phyloP scores from a whole-genome alignment of 2,888 invertebrate species.

The Epirrita christyi region DNA sequence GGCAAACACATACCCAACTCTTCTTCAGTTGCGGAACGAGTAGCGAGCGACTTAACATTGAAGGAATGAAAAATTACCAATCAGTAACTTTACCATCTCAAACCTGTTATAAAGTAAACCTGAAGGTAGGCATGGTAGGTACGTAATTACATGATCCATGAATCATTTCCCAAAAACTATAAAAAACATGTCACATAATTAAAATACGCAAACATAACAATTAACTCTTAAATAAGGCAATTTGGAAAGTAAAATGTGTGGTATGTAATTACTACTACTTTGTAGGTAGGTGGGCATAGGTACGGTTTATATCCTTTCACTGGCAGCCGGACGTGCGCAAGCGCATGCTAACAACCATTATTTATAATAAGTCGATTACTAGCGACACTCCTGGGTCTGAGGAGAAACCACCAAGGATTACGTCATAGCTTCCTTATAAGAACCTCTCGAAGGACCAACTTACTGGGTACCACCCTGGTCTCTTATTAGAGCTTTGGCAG shows the following conservation, averaged over 20 bases:
- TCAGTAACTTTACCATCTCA: constrained; percentile 11
- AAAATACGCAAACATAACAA: constrained; percentile 28
- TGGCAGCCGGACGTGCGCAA: constrained; percentile 30
- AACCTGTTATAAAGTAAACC: constrained; percentile 16
- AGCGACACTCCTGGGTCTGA: constrained; percentile 3
- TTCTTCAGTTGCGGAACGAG: constrained; percentile 10
- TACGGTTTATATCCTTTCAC: constrained; percentile 32
- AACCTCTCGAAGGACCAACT: too few relatives aligned
- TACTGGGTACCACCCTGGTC: too few relatives aligned
- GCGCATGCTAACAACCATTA: constrained; percentile 29
- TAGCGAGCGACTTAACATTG: constrained; percentile 7
- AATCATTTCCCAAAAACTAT: constrained; percentile 22
- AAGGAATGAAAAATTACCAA: constrained; percentile 21
- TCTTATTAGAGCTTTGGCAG: too few relatives aligned
- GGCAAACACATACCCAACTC: background rate
- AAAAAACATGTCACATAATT: constrained; percentile 24
- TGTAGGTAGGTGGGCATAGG: constrained; percentile 15
- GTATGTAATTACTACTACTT: constrained; percentile 25
- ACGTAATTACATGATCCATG: constrained; percentile 17
- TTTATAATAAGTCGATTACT: constrained; percentile 32
- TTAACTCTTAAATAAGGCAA: constrained; percentile 34
- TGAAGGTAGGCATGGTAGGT: constrained; percentile 1
- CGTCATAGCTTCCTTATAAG: background rate
- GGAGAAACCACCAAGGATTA: constrained; percentile 9
- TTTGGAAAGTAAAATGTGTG: constrained; percentile 36